Conservation (phyloP, 1,140 invertebrate genomes). For the Tachypleus tridentatus region DNA sequence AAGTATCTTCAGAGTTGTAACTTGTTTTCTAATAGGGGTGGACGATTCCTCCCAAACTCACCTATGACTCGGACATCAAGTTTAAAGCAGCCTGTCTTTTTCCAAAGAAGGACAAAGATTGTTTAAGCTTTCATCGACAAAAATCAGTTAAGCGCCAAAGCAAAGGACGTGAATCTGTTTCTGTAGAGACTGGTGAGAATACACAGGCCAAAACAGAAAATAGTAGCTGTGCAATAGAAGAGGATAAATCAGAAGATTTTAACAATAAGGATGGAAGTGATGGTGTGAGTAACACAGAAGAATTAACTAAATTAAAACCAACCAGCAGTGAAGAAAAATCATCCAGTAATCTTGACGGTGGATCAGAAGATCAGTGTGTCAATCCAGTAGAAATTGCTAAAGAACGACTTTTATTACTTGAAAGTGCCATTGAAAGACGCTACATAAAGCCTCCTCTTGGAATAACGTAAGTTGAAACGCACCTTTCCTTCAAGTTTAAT, state of each 20-base stretch:
- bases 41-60: too few relatives aligned
- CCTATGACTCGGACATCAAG: too few relatives aligned
- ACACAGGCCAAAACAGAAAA: too few relatives aligned
- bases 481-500: too few relatives aligned
- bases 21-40: too few relatives aligned
- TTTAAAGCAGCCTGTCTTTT: too few relatives aligned
- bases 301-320: slow-evolving; percentile 5
- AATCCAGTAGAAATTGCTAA: slow-evolving; percentile 55
- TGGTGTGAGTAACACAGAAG: slow-evolving; percentile 7
- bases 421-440: slow-evolving; percentile 77
- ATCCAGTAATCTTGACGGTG: neutral
- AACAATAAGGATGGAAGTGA: slow-evolving; percentile 37
- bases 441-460: slow-evolving; percentile 89
- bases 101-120: too few relatives aligned
- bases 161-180: too few relatives aligned
- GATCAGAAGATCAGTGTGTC: slow-evolving; percentile 23
- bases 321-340: neutral
- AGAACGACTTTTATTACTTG: slow-evolving; percentile 64
- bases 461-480: slow-evolving; percentile 41
- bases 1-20: too few relatives aligned
- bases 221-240: neutral
- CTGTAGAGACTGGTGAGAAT: too few relatives aligned
- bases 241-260: slow-evolving; percentile 8
- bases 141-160: too few relatives aligned
- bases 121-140: too few relatives aligned